Conservation (phyloP, 37 sponge, comb jelly and placozoan species). For the Ianthella basta region DNA sequence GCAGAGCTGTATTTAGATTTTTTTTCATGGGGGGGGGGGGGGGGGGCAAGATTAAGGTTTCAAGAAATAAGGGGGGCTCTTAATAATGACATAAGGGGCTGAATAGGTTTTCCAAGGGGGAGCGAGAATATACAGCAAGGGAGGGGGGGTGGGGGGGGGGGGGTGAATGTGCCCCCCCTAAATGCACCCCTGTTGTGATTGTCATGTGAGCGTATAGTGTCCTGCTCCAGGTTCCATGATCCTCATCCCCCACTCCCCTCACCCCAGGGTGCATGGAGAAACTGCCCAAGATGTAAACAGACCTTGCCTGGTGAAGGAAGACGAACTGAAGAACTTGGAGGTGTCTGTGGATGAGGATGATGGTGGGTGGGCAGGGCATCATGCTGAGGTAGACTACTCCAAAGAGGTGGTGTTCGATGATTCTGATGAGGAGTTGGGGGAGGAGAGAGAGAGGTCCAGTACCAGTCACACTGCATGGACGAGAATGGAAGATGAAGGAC, state of each 20-base stretch:
- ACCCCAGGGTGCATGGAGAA: not conserved
- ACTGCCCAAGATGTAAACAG: not conserved
- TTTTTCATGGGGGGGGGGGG: too few relatives aligned
- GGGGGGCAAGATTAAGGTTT: too few relatives aligned
- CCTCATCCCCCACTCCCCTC: constrained; percentile 1
- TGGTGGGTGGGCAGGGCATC: constrained; percentile 89
- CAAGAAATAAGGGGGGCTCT: too few relatives aligned
- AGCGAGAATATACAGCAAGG: too few relatives aligned
- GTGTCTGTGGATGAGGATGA: constrained; percentile 73
- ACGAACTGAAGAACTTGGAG: constrained; percentile 72
- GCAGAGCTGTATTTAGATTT: too few relatives aligned
- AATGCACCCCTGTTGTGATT: too few relatives aligned
- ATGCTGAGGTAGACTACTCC: constrained; percentile 85
- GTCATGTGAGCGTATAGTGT: too few relatives aligned
- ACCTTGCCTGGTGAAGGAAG: constrained; percentile 58
- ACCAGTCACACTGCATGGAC: not conserved
- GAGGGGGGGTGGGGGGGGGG: too few relatives aligned
- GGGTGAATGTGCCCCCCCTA: too few relatives aligned
- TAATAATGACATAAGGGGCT: too few relatives aligned
- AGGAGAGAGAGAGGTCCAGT: not conserved
- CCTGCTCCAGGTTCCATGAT: not conserved
- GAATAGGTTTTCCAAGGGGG: too few relatives aligned
- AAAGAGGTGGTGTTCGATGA: constrained; percentile 84
- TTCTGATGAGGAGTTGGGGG: constrained; percentile 62
- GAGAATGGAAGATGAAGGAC: too few relatives aligned